Percentiles rank a stretch among this genome's conserved stretches.
phyloP scores from a whole-genome alignment of 2,888 invertebrate species.

The Trichogramma dendrolimi region DNA sequence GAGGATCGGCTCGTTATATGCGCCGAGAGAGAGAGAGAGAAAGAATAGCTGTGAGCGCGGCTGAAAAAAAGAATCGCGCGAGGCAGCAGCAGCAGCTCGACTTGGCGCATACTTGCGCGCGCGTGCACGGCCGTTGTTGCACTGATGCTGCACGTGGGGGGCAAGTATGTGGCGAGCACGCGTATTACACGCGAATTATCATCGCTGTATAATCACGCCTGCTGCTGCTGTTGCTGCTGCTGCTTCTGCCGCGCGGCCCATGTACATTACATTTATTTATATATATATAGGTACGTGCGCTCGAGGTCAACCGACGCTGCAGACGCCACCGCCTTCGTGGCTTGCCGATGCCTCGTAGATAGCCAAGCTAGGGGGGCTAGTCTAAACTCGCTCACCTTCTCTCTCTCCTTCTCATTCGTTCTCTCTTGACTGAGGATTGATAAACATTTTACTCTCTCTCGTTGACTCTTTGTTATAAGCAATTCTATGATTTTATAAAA shows the following conservation, averaged over 20 bases:
- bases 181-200: neutral
- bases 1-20: conserved; percentile 15
- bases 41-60: neutral
- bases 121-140: conserved; percentile 3
- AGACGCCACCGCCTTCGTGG: conserved; percentile 37
- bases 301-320: conserved; percentile 35
- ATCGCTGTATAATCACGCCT: too few relatives aligned
- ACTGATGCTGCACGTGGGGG: too few relatives aligned
- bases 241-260: conserved; percentile 9
- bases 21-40: conserved; percentile 10
- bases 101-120: conserved; percentile 14
- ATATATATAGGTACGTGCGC: conserved; percentile 44
- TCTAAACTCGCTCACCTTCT: conserved; percentile 12
- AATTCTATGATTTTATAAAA: neutral
- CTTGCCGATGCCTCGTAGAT: conserved; percentile 14
- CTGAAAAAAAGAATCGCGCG: neutral
- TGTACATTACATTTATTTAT: conserved; percentile 36
- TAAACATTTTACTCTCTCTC: conserved; percentile 10
- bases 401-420: conserved; percentile 1
- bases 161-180: neutral
- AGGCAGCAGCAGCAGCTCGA: conserved; percentile 6
- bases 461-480: neutral
- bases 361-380: conserved; percentile 9
- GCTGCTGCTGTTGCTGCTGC: neutral
- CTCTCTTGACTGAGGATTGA: conserved; percentile 3